phyloP scores from a whole-genome alignment of 1,140 invertebrate species.

The Zaprionus camerounensis region DNA sequence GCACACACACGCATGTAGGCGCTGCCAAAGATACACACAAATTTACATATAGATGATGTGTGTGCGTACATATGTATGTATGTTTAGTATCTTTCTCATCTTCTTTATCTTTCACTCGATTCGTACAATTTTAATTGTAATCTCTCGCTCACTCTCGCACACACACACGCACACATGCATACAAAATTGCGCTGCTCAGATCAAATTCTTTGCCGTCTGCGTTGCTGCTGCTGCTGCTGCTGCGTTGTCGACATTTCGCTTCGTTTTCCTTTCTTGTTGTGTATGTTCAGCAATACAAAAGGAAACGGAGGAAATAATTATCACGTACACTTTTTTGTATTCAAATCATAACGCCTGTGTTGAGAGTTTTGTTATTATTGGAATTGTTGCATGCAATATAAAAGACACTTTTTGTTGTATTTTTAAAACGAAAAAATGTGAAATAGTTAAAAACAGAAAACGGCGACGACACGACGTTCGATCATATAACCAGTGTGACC shows the following conservation, averaged over 20 bases:
- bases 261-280: slow-evolving; percentile 54
- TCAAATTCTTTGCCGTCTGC: slow-evolving; percentile 67
- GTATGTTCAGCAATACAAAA: slow-evolving; percentile 32
- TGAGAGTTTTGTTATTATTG: slow-evolving; percentile 31
- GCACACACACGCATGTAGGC: slow-evolving; percentile 5
- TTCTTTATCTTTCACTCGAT: slow-evolving; percentile 68
- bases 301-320: slow-evolving; percentile 19
- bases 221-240: slow-evolving; percentile 44
- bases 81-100: slow-evolving; percentile 67
- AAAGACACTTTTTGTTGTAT: slow-evolving; percentile 46
- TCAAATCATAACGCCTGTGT: slow-evolving; percentile 57
- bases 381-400: slow-evolving; percentile 51
- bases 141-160: slow-evolving; percentile 49
- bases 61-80: slow-evolving; percentile 8
- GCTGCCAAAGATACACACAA: slow-evolving; percentile 24
- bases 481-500: slow-evolving; percentile 47
- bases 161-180: slow-evolving; percentile 45
- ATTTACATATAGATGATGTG: slow-evolving; percentile 33
- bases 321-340: slow-evolving; percentile 54
- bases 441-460: slow-evolving; percentile 55
- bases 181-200: slow-evolving; percentile 57
- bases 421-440: slow-evolving; percentile 55
- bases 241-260: slow-evolving; percentile 67
- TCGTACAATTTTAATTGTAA: slow-evolving; percentile 59
- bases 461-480: slow-evolving; percentile 52